Percentiles rank a stretch among this genome's conserved stretches.
Conservation (phyloP, 2,888 invertebrate genomes). For the Odontocolon sp. region DNA sequence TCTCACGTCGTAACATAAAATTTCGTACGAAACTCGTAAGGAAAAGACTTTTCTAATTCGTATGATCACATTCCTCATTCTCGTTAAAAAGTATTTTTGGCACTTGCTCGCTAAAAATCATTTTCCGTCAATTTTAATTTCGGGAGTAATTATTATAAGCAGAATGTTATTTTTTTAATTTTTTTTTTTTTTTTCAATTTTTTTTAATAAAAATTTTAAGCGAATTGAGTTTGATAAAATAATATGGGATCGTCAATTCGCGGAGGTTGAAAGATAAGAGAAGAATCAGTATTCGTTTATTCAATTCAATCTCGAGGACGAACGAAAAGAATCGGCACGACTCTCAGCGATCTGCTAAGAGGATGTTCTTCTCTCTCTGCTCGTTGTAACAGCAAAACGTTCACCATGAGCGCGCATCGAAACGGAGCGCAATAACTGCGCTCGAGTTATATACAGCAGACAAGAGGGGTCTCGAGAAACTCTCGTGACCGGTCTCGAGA, state of each 20-base stretch:
- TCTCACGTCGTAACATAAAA: too few relatives aligned
- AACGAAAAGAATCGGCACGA: constrained; percentile 13
- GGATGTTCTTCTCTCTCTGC: too few relatives aligned
- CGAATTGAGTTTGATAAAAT: too few relatives aligned
- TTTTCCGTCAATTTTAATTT: too few relatives aligned
- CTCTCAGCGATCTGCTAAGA: background rate
- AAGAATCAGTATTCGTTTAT: too few relatives aligned
- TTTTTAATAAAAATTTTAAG: constrained; percentile 1
- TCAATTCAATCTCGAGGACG: constrained; percentile 14
- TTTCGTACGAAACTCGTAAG: too few relatives aligned
- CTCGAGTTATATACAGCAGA: background rate
- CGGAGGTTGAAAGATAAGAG: too few relatives aligned
- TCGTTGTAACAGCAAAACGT: constrained; percentile 8
- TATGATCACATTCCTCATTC: too few relatives aligned
- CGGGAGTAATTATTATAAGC: too few relatives aligned
- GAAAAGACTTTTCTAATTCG: too few relatives aligned
- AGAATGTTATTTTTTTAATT: constrained; percentile 52
- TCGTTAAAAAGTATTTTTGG: too few relatives aligned
- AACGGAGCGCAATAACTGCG: background rate
- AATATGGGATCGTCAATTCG: background rate
- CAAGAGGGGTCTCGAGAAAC: background rate
- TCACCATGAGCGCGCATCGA: constrained; percentile 4
- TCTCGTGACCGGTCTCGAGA: constrained; percentile 13
- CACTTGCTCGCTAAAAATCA: too few relatives aligned
- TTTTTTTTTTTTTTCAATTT: constrained; percentile 38